Conservation (phyloP, 2,888 invertebrate genomes). For the Chironomus tentans region DNA sequence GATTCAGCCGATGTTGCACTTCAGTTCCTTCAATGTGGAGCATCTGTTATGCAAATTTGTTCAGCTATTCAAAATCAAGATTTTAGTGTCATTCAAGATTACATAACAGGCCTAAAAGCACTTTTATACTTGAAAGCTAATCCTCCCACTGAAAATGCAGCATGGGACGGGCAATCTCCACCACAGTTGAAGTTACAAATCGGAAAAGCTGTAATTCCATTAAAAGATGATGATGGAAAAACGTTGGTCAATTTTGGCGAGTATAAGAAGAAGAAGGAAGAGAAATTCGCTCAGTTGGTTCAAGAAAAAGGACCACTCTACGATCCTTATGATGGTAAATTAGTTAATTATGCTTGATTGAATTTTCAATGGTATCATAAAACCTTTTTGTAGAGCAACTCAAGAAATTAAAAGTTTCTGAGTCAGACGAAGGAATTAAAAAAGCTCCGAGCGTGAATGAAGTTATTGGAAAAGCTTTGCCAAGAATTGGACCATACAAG, state of each 20-base stretch:
- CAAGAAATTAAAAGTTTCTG: conserved; percentile 27
- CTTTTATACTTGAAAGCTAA: conserved; percentile 68
- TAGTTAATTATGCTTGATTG: too few species aligned
- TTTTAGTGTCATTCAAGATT: conserved; percentile 93
- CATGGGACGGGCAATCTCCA: conserved; percentile 93
- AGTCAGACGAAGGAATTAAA: conserved; percentile 15
- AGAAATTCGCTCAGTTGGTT: conserved; percentile 45
- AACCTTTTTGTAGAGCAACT: conserved; percentile 17
- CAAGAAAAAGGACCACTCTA: conserved; percentile 44
- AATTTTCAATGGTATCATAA: neutral
- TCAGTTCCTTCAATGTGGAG: conserved; percentile 92
- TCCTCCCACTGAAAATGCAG: conserved; percentile 49
- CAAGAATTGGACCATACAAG: conserved; percentile 73
- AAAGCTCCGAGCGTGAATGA: conserved; percentile 53
- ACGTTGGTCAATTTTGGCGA: conserved; percentile 83
- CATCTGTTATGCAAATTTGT: conserved; percentile 87
- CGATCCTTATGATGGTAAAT: conserved; percentile 40
- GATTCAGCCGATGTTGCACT: conserved; percentile 92
- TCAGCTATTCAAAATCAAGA: conserved; percentile 98
- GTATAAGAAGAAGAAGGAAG: conserved; percentile 64
- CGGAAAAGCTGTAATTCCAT: conserved; percentile 72
- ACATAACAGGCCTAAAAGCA: conserved; percentile 78
- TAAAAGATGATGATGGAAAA: conserved; percentile 60
- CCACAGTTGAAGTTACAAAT: conserved; percentile 83
- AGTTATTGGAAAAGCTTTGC: conserved; percentile 65